Evolutionary conservation across 1,140 invertebrate species (phyloP).

Genomic region (Laodelphax striatellus): DNA sequence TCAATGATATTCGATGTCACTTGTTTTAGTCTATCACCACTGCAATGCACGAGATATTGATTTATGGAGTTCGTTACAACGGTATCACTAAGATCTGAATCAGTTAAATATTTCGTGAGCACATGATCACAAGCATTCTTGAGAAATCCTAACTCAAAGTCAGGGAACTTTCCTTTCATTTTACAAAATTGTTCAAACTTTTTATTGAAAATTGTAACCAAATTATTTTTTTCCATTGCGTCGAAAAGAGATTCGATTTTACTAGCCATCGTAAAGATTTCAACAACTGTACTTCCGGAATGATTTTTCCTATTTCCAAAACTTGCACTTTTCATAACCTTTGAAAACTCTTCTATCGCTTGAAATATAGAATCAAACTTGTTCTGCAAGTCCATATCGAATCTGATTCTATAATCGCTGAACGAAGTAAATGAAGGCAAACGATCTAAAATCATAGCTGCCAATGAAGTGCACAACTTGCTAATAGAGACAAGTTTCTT

Average conservation of each 20-base stretch:
- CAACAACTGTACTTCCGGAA: slow-evolving; percentile 32
- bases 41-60: neutral
- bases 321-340: neutral
- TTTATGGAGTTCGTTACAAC: slow-evolving; percentile 11
- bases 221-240: slow-evolving; percentile 26
- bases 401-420: too few relatives aligned
- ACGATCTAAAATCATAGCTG: too few relatives aligned
- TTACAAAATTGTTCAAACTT: slow-evolving; percentile 25
- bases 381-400: too few relatives aligned
- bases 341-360: slow-evolving; percentile 36
- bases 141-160: slow-evolving; percentile 25
- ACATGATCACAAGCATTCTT: slow-evolving; percentile 28
- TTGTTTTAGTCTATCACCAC: slow-evolving; percentile 1
- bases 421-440: too few relatives aligned
- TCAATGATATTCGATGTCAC: neutral
- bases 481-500: too few relatives aligned
- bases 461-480: too few relatives aligned
- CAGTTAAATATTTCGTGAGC: slow-evolving; percentile 27
- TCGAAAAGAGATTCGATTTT: slow-evolving; percentile 36
- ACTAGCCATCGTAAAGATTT: slow-evolving; percentile 33
- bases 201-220: slow-evolving; percentile 21
- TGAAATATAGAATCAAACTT: slow-evolving; percentile 31
- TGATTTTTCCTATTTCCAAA: slow-evolving; percentile 31
- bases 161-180: slow-evolving; percentile 20
- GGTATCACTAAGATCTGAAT: slow-evolving; percentile 20